Evolutionary conservation across 1,140 invertebrate genomes (phyloP), one percentile per base, ranked within the genome.

Genomic region (Brevipalpus yothersi): DNA sequence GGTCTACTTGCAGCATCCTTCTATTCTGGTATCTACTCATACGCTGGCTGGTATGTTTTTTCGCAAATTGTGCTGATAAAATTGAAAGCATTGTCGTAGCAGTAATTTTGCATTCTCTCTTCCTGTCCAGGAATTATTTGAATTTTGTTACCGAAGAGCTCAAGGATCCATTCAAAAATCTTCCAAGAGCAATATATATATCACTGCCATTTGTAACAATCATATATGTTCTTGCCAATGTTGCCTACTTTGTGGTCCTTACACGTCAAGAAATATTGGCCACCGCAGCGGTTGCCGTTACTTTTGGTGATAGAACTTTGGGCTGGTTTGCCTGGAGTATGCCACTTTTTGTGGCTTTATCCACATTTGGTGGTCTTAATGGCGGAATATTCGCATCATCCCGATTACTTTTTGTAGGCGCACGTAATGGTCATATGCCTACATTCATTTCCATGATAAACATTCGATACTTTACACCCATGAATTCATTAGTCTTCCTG

Each of bases 131-230:
- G 81, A 92, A 86, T 72, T 95, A 92, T 69, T 73, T 95, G 51
- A 95, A 95, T 74, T 96, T 93, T 69, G 92, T 97, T 72, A 93
- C 91, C 12, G 93, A 97, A 74, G 93, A 97, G 70, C 69, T 97
- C 0, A 79, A 84, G 68, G 81, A 95, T 72, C 93, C 93, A 4
- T 72, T 62, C 71, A 84, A 82, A 67, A 96, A 96, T 76, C 74
- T 97, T 42, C 92, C 93, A 4, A 77, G 82, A 55, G 90, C 93
- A 10, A 96, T 96, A 69, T 87, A 84, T 68, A 83, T 96, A 60
- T 94, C 90, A 1, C 72, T 93, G 61, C 86, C 88, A 3, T 65
- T 93, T 56, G 89, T 94, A 0, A 96, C 91, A 0, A 68, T 79
- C 3, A 84, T 95, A 61, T 97, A 97, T 72, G 79, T 92, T 13